A percentile compares a stretch with the other conserved stretches of the same genome.
Conservation (phyloP, 2,888 invertebrate species). For the Bhutanitis thaidina region DNA sequence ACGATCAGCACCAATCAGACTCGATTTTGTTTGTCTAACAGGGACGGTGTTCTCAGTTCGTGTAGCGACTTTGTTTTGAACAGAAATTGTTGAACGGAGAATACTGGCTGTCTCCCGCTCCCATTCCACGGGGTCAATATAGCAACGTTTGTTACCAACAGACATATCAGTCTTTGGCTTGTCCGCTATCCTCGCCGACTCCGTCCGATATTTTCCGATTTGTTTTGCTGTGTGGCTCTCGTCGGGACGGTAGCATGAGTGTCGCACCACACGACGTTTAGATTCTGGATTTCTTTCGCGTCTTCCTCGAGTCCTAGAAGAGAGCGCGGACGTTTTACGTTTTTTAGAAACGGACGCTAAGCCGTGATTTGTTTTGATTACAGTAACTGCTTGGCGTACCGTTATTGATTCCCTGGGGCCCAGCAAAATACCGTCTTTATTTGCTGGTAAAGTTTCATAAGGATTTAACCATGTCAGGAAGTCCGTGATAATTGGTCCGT, state of each 20-base stretch:
- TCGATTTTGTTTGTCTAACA: slow-evolving; percentile 56
- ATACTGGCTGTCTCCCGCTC: slow-evolving; percentile 80
- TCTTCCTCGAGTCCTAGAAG: slow-evolving; percentile 72
- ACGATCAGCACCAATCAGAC: slow-evolving; percentile 40
- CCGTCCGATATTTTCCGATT: slow-evolving; percentile 60
- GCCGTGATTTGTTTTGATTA: slow-evolving; percentile 63
- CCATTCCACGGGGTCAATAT: slow-evolving; percentile 75
- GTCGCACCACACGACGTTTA: slow-evolving; percentile 62
- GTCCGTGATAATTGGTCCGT: slow-evolving; percentile 84
- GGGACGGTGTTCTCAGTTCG: slow-evolving; percentile 46
- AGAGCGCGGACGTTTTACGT: slow-evolving; percentile 72
- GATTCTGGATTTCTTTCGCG: slow-evolving; percentile 67
- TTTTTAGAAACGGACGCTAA: slow-evolving; percentile 64
- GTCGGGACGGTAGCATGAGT: slow-evolving; percentile 65
- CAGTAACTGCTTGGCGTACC: slow-evolving; percentile 74
- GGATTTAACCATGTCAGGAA: slow-evolving; percentile 83
- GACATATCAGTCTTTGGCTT: slow-evolving; percentile 66
- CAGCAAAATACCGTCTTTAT: slow-evolving; percentile 59
- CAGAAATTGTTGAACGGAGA: slow-evolving; percentile 65
- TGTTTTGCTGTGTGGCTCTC: slow-evolving; percentile 42
- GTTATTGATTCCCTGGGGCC: slow-evolving; percentile 57
- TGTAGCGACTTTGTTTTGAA: slow-evolving; percentile 57
- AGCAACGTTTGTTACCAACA: slow-evolving; percentile 76
- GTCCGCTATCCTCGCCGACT: slow-evolving; percentile 58
- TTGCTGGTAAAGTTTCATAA: slow-evolving; percentile 56